Conservation (phyloP, 30 jellyfish, hydroid and myxozoan species). For the Pseudorhiza aurosa region DNA sequence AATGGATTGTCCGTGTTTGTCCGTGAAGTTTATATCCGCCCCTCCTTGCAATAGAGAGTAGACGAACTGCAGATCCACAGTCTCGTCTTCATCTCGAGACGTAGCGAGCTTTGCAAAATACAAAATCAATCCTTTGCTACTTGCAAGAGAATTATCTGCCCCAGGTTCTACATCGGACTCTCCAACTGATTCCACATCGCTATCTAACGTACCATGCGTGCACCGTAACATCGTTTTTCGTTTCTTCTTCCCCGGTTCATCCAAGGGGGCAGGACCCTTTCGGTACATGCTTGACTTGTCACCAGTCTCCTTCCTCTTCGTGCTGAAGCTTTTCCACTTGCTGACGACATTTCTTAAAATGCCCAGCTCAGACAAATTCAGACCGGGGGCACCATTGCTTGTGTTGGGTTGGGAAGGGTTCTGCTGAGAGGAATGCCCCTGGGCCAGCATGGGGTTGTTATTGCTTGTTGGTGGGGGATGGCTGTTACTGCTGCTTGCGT, state of each 20-base stretch:
- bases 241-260: slow-evolving; percentile 84
- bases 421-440: not conserved
- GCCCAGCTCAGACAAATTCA: slow-evolving; percentile 72
- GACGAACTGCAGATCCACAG: slow-evolving; percentile 77
- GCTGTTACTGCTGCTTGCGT: slow-evolving; percentile 2
- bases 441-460: not conserved
- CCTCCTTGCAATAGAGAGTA: slow-evolving; percentile 83
- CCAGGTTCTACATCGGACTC: slow-evolving; percentile 62
- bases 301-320: slow-evolving; percentile 83
- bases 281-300: slow-evolving; percentile 77
- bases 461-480: not conserved
- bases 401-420: slow-evolving; percentile 11
- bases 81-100: slow-evolving; percentile 84
- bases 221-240: slow-evolving; percentile 70
- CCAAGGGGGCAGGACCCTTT: slow-evolving; percentile 90
- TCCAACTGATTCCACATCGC: slow-evolving; percentile 85
- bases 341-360: slow-evolving; percentile 76
- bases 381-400: slow-evolving; percentile 66
- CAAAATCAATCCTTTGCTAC: slow-evolving; percentile 76
- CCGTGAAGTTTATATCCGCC: slow-evolving; percentile 81
- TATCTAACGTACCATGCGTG: slow-evolving; percentile 85
- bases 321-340: slow-evolving; percentile 87
- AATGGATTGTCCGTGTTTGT: slow-evolving; percentile 80
- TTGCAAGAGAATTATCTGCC: slow-evolving; percentile 63
- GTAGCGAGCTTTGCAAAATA: slow-evolving; percentile 86